Evolutionary conservation across 2,797 vertebrate species (phyloP), one percentile per base, ranked within the genome.

Genomic region (Mionectes olivaceus): DNA sequence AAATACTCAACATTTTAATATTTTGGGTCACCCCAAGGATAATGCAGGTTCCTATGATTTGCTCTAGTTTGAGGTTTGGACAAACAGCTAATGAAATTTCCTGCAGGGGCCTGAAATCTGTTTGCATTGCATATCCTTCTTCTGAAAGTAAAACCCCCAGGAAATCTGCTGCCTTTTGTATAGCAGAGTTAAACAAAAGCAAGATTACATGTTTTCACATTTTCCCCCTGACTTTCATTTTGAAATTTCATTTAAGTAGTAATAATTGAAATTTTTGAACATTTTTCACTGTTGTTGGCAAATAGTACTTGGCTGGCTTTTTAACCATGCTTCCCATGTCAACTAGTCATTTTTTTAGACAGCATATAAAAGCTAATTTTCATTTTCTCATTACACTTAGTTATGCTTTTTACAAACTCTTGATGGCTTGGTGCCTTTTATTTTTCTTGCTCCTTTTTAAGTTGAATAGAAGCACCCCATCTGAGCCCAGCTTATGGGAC

Each of bases 211-310:
- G 0, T 64, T 60, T 68, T 68, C 27, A 3, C 17, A 5, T 47
- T 55, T 89, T 87, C 23, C 47, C 33, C 19, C 30, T 46, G 27
- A 41, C 25, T 74, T 83, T 77, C 33, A 77, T 55, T 89, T 67
- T 87, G 52, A 93, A 93, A 91, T 80, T 76, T 76, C 47, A 83
- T 81, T 80, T 50, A 74, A 59, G 67, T 33, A 44, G 41, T 19
- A 80, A 39, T 74, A 80, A 75, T 91, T 73, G 30, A 89, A 94
- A 92, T 10, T 76, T 75, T 82, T 91, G 50, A 91, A 61, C 56
- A 27, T 41, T 82, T 95, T 71, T 67, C 63, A 78, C 68, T 86
- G 41, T 77, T 87, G 50, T 50, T 8, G 1, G 59, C 35, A 92
- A 92, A 76, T 24, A 75, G n/a, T 13, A 69, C 22, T 76, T 59